These are phyloP conservation scores for Plotosus lineatus DNA, from an alignment of 2,113 vertebrate genomes.

Conservation along the genomic window DNA sequence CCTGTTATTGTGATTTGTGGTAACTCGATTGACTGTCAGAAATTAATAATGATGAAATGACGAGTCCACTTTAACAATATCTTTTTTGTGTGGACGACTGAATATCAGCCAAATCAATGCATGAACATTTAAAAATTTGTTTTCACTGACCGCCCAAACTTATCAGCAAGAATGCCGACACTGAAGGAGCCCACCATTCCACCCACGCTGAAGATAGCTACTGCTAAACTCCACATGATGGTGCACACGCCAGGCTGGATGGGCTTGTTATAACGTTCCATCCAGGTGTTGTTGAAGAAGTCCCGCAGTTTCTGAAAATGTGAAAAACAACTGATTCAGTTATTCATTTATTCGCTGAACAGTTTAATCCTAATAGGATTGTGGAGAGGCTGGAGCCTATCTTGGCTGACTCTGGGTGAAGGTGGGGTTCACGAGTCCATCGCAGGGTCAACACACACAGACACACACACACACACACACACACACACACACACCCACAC, in stretches of 20 bases:
- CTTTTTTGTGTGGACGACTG: background rate
- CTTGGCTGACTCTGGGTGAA: too few species aligned
- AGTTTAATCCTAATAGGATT: too few species aligned
- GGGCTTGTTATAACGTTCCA: slow-evolving; percentile 54
- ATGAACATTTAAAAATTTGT: background rate
- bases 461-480: too few species aligned
- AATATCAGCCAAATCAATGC: background rate
- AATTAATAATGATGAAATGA: background rate
- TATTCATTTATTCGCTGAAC: too few species aligned
- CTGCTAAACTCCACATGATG: slow-evolving; percentile 85
- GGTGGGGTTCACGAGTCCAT: too few species aligned
- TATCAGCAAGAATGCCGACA: slow-evolving; percentile 86
- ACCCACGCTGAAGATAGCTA: slow-evolving; percentile 91
- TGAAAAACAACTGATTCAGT: too few species aligned
- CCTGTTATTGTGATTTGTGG: background rate
- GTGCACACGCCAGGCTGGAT: slow-evolving; percentile 71
- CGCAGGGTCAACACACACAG: too few species aligned
- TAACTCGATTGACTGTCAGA: background rate
- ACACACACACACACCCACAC: too few species aligned
- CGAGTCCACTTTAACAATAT: background rate
- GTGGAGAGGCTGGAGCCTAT: too few species aligned
- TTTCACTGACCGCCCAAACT: slow-evolving; percentile 84
- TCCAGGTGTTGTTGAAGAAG: slow-evolving; percentile 84
- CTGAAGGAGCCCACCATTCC: slow-evolving; percentile 96
- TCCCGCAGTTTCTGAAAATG: slow-evolving; percentile 78